A percentile compares a stretch with the other conserved stretches of the same genome.
These are phyloP conservation scores for Neotoxoptera formosana DNA, from an alignment of 1,140 invertebrate genomes.

Conservation along the genomic window DNA sequence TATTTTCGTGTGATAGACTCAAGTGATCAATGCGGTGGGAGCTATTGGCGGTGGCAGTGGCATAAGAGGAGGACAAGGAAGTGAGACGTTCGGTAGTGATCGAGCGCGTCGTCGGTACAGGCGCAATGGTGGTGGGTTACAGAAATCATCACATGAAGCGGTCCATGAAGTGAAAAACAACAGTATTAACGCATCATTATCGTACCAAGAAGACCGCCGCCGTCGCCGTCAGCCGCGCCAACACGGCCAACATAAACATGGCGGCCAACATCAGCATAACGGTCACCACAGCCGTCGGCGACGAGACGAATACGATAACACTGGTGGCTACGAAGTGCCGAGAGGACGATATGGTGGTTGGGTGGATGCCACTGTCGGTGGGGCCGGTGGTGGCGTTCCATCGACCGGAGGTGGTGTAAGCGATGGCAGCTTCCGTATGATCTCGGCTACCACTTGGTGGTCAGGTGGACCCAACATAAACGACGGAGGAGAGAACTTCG, in stretches of 20 bases:
- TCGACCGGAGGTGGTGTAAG: not conserved
- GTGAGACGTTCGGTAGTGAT: not conserved
- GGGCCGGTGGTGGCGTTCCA: not conserved
- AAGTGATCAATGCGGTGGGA: constrained; percentile 29
- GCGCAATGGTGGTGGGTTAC: not conserved
- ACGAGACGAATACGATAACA: not conserved
- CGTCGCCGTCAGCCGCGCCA: not conserved
- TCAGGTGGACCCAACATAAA: not conserved
- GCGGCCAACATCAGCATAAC: not conserved
- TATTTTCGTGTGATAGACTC: not conserved
- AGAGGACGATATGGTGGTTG: not conserved
- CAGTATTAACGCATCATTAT: not conserved
- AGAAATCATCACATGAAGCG: not conserved
- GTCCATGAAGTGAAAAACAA: not conserved
- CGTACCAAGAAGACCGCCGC: not conserved
- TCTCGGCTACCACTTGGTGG: not conserved
- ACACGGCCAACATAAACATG: not conserved
- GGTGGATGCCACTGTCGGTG: constrained; percentile 24
- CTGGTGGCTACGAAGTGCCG: no score
- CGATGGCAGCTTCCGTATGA: not conserved
- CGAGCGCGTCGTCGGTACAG: not conserved
- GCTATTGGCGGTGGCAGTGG: not conserved
- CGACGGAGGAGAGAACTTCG: not conserved
- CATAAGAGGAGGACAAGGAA: not conserved
- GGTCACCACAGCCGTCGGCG: not conserved